Conservation (phyloP, 2,797 vertebrate genomes). For the Darevskia mixta region DNA sequence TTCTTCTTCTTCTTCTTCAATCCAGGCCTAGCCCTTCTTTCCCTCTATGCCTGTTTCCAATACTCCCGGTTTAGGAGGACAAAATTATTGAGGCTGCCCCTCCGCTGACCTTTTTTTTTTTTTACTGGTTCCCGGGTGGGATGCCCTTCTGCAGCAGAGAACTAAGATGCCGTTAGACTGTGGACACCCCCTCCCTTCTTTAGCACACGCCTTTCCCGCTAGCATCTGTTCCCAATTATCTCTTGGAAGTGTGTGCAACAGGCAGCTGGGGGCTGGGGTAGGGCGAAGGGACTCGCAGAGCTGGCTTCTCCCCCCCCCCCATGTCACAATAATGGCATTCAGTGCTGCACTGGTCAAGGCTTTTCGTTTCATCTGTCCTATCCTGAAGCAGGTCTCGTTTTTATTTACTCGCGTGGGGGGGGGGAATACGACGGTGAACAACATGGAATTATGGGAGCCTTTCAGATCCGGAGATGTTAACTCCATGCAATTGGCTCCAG, state of each 20-base stretch:
- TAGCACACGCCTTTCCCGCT: conserved; percentile 19
- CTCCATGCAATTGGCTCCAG: neutral
- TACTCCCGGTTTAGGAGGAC: neutral
- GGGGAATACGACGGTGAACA: too few species aligned
- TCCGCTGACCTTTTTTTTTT: conserved; percentile 14
- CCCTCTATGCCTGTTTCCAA: neutral
- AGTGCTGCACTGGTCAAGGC: neutral
- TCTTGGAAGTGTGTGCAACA: conserved; percentile 36
- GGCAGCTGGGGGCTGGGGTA: neutral
- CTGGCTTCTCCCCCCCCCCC: too few species aligned
- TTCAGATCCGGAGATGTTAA: neutral
- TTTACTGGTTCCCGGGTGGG: neutral
- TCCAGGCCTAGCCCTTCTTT: neutral
- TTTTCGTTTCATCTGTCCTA: neutral
- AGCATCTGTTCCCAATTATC: conserved; percentile 46
- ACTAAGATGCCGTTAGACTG: conserved; percentile 10
- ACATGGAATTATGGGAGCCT: neutral
- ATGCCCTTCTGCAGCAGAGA: conserved; percentile 1
- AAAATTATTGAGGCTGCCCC: conserved; percentile 7
- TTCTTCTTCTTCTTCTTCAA: too few species aligned
- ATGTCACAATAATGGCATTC: neutral
- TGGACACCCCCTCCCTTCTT: neutral
- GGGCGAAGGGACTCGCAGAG: neutral
- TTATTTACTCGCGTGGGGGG: neutral
- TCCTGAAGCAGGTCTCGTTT: neutral